phyloP scores from a whole-genome alignment of 1,140 invertebrate genomes.

The Holotrichia oblita region DNA sequence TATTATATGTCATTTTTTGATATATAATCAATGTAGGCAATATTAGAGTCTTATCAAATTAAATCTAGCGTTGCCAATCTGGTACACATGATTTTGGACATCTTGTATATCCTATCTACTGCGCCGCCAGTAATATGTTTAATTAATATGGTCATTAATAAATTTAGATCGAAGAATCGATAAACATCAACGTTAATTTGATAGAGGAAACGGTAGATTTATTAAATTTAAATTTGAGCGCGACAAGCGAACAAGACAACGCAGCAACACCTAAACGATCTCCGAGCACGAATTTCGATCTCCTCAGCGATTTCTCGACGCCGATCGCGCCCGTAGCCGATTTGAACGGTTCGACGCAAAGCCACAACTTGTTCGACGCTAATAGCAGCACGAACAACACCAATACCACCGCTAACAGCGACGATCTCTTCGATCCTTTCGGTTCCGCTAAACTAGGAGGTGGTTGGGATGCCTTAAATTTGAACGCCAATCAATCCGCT shows the following conservation, averaged over 20 bases:
- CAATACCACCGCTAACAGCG: conserved; percentile 28
- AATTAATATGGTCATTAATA: no score
- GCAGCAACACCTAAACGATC: conserved; percentile 45
- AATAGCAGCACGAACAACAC: not conserved
- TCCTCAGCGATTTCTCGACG: conserved; percentile 67
- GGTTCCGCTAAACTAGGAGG: conserved; percentile 53
- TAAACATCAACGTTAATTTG: not conserved
- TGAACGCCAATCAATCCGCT: conserved; percentile 46
- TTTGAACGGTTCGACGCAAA: not conserved
- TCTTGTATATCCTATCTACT: no score
- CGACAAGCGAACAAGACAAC: not conserved
- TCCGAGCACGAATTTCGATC: conserved; percentile 67
- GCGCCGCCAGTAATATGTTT: no score
- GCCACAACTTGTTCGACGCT: not conserved
- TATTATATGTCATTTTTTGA: no score
- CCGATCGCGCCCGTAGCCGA: not conserved
- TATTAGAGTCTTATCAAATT: no score
- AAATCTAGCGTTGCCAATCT: no score
- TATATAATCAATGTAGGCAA: no score
- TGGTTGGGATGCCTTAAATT: conserved; percentile 47
- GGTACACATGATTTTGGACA: no score
- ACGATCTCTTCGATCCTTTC: conserved; percentile 60
- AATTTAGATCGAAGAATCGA: not conserved
- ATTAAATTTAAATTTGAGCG: conserved; percentile 63
- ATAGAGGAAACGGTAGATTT: conserved; percentile 61